Percentiles rank a stretch among this genome's conserved stretches.
Conservation (phyloP, 2,797 vertebrate genomes). For the Poeciliopsis infans region DNA sequence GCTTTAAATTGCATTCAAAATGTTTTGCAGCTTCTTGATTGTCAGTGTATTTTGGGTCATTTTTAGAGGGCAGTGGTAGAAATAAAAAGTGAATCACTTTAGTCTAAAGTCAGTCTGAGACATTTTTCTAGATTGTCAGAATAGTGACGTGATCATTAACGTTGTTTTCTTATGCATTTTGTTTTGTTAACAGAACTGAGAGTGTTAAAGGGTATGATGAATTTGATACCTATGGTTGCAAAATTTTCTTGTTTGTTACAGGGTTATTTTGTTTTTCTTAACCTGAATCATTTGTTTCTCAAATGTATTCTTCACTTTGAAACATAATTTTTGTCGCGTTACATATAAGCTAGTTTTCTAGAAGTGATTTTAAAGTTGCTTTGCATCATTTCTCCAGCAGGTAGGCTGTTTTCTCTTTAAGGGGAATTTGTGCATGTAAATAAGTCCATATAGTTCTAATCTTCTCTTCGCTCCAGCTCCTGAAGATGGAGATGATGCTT, state of each 20-base stretch:
- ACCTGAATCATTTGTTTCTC: neutral
- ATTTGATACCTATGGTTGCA: neutral
- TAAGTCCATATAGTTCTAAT: neutral
- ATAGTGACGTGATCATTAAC: neutral
- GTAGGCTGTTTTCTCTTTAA: neutral
- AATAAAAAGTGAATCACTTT: neutral
- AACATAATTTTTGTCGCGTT: neutral
- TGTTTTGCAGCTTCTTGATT: neutral
- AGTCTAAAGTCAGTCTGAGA: neutral
- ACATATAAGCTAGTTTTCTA: neutral
- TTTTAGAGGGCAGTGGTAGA: neutral
- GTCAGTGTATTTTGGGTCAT: neutral
- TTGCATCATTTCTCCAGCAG: neutral
- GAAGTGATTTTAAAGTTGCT: neutral
- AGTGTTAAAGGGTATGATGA: neutral
- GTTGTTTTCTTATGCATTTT: neutral
- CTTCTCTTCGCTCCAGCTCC: conserved; percentile 61
- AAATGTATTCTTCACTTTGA: neutral
- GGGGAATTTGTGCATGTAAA: neutral
- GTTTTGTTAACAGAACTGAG: neutral
- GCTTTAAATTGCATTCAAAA: neutral
- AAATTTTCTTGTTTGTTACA: neutral
- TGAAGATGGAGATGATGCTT: conserved; percentile 78
- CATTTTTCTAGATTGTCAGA: neutral
- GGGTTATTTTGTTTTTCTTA: neutral